Evolutionary conservation across 1,140 invertebrate genomes (phyloP), one percentile per base, ranked within the genome.

Genomic region (Drosophila orena): DNA sequence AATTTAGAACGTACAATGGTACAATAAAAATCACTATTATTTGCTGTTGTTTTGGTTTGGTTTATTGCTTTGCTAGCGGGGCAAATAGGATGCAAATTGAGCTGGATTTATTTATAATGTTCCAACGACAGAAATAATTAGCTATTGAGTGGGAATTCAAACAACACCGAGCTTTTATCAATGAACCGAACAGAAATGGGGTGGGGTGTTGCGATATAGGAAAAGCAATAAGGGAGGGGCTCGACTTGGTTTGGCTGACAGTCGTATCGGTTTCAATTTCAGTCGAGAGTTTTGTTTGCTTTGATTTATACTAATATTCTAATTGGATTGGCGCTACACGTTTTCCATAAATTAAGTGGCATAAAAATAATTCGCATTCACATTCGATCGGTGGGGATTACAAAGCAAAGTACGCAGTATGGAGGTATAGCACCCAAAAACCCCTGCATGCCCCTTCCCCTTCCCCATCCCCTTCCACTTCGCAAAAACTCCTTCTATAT

Each of bases 281-380:
- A 70, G 42, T 34, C 49, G 30, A 44, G 46, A 34, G 49, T 24
- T 40, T 17, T 35, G 24, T 53, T 34, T 27, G 27, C 15, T 27
- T 49, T 15, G 35, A 55, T 35, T 35, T 61, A 57, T 56, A 52
- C 35, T 30, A 35, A 61, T 88, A 85, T 86, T 88, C 65, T 88
- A 83, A 89, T 79, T 88, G 65, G 58, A 55, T 72, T 71, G 79
- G 60, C 79, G 79, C 81, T 75, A 77, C 81, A 80, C 80, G 77
- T 72, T 77, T 85, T 85, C 81, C 77, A 84, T 84, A 80, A 84
- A 80, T 85, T 84, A 77, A 73, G 60, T 62, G 52, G 50, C 58
- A 86, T 43, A 64, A 34, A 66, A 78, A 88, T 83, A 88, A 55
- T 83, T 84, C 52, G 60, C 60, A 64, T 56, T 65, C 60, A 57